phyloP scores from a whole-genome alignment of 2,113 vertebrate genomes.

The Scolopax mira region DNA sequence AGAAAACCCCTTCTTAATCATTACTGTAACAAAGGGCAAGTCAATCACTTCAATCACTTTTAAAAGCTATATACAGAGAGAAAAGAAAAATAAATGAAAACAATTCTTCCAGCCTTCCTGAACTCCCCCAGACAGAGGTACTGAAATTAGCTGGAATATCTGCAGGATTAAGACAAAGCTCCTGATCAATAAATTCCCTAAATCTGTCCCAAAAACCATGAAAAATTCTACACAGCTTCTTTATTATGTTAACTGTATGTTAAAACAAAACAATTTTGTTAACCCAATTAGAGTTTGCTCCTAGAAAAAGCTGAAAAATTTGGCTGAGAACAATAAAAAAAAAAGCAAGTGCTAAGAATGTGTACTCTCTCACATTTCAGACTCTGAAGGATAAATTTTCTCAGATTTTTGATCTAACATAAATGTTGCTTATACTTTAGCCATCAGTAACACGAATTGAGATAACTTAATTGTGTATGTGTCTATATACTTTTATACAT shows the following conservation, averaged over 20 bases:
- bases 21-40: not conserved
- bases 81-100: not conserved
- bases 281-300: not conserved
- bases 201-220: not conserved
- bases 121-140: not conserved
- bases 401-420: not conserved
- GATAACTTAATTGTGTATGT: not conserved
- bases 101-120: not conserved
- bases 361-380: not conserved
- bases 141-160: not conserved
- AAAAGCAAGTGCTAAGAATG: not conserved
- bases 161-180: not conserved
- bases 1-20: not conserved
- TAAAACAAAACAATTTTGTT: not conserved
- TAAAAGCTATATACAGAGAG: not conserved
- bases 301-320: not conserved
- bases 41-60: not conserved
- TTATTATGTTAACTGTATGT: not conserved
- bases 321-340: not conserved
- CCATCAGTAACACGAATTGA: not conserved
- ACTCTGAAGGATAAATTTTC: not conserved
- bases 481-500: too few species aligned
- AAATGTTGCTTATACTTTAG: not conserved
- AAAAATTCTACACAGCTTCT: not conserved
- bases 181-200: not conserved